Evolutionary conservation across 2,797 vertebrate species (phyloP).

Genomic region (Pelobates cultripes): DNA sequence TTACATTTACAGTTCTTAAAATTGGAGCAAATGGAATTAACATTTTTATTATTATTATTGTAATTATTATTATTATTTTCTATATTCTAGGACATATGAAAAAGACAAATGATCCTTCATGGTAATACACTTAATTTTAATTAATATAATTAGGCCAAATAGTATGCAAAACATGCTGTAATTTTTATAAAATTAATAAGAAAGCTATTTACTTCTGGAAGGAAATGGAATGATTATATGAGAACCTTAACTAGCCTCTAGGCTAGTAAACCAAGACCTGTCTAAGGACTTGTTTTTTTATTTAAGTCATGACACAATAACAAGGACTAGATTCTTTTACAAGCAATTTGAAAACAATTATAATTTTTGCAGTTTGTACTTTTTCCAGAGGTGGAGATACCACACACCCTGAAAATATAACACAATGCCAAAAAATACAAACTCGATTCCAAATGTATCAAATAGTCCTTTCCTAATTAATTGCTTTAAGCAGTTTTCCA

Average conservation of each 20-base stretch:
- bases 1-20: too few relatives aligned
- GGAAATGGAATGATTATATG: too few relatives aligned
- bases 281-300: background rate
- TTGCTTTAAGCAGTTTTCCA: constrained; percentile 16
- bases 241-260: background rate
- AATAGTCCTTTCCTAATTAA: constrained; percentile 36
- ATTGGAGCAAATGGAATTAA: too few relatives aligned
- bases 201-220: too few relatives aligned
- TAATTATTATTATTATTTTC: too few relatives aligned
- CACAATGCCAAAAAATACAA: constrained; percentile 41
- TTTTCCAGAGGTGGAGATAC: constrained; percentile 34
- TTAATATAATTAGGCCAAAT: too few relatives aligned
- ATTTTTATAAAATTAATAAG: too few relatives aligned
- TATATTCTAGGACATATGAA: too few relatives aligned
- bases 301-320: background rate
- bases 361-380: constrained; percentile 16
- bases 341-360: background rate
- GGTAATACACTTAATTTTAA: too few relatives aligned
- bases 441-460: constrained; percentile 31
- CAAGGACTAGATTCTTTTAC: background rate
- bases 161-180: too few relatives aligned
- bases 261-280: background rate
- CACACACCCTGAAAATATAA: constrained; percentile 39
- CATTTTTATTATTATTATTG: too few relatives aligned
- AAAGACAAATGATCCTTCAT: too few relatives aligned